Conservation (phyloP, 2,113 vertebrate genomes). For the Myrmophylax atrothorax region DNA sequence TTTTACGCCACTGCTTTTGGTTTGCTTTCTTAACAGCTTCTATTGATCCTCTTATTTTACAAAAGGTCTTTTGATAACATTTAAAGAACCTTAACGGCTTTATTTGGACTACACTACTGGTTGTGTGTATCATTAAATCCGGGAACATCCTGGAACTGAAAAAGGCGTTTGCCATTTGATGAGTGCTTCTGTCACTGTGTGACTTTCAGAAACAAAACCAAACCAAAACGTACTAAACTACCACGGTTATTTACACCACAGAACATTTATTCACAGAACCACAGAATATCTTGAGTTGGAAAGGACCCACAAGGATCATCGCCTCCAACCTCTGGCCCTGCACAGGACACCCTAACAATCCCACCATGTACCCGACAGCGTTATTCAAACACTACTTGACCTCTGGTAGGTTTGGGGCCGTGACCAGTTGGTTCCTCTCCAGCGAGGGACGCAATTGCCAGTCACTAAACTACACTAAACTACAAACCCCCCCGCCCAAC, state of each 20-base stretch:
- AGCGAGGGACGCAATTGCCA: fast-evolving
- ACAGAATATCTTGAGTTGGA: background rate
- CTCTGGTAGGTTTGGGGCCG: background rate
- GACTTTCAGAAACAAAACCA: background rate
- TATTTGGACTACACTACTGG: background rate
- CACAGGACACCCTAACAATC: background rate
- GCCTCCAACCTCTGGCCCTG: background rate
- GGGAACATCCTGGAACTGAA: background rate
- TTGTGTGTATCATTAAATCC: background rate
- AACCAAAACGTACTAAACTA: background rate
- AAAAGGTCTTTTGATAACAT: background rate
- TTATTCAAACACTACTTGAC: background rate
- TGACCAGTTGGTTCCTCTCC: background rate
- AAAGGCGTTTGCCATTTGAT: background rate
- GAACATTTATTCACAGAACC: background rate
- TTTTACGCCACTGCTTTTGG: background rate
- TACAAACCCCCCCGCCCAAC: background rate
- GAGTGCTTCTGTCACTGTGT: background rate
- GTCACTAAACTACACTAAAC: fast-evolving
- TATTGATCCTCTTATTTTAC: background rate
- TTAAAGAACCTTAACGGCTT: background rate
- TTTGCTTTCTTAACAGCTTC: background rate
- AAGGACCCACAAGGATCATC: background rate
- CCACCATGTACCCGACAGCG: background rate
- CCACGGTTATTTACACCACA: background rate